A percentile compares a stretch with the other conserved stretches of the same genome.
phyloP scores from a whole-genome alignment of 2,888 invertebrate genomes.

The Halictus quadricinctus region DNA sequence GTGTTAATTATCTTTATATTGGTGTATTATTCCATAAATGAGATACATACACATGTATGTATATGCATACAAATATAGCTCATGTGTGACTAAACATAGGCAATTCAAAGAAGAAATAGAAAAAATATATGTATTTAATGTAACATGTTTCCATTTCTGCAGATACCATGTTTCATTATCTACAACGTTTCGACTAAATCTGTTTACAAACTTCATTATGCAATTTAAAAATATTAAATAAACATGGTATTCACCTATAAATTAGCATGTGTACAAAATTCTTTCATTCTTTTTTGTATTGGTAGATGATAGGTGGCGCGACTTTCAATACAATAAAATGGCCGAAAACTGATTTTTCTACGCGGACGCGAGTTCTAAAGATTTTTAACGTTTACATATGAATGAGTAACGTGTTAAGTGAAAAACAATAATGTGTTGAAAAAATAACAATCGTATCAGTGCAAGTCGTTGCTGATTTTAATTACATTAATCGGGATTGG shows the following conservation, averaged over 20 bases:
- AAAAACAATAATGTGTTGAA: conserved; percentile 32
- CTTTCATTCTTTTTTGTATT: conserved; percentile 33
- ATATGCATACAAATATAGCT: not conserved
- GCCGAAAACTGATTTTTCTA: conserved; percentile 72
- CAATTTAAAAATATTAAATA: not conserved
- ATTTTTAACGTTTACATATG: conserved; percentile 39
- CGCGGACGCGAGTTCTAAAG: conserved; percentile 48
- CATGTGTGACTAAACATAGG: not conserved
- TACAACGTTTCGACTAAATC: not conserved
- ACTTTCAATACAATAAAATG: conserved; percentile 66
- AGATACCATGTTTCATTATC: not conserved
- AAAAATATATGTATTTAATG: conserved; percentile 29
- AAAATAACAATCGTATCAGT: conserved; percentile 21
- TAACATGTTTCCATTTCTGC: not conserved
- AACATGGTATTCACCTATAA: not conserved
- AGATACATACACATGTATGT: not conserved
- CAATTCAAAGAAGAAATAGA: conserved; percentile 5
- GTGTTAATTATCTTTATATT: not conserved
- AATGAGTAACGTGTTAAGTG: conserved; percentile 8
- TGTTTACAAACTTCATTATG: not conserved
- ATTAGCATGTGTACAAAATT: not conserved
- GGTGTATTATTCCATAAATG: not conserved
- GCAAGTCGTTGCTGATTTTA: conserved; percentile 32
- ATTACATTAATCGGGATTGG: not conserved
- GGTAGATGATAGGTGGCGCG: conserved; percentile 65